These are phyloP conservation scores for Chrysotoxum bicinctum DNA, from an alignment of 2,888 invertebrate genomes.

Conservation along the genomic window DNA sequence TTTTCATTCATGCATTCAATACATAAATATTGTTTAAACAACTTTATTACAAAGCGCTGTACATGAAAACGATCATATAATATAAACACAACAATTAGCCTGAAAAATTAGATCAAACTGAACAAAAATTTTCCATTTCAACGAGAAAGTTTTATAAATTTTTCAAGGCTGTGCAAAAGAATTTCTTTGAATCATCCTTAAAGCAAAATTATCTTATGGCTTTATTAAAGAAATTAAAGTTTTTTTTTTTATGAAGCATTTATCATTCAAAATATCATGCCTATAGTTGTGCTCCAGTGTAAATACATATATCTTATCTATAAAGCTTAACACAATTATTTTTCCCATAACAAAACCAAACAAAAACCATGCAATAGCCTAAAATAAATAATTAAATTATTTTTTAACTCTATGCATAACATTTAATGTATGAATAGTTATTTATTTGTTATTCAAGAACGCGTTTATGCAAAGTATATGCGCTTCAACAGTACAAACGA, in stretches of 20 bases:
- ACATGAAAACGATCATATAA: conserved; percentile 52
- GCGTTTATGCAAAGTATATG: neutral
- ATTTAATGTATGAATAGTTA: neutral
- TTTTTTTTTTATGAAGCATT: neutral
- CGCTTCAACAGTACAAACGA: conserved; percentile 25
- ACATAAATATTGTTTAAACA: neutral
- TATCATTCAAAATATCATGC: neutral
- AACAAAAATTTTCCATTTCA: neutral
- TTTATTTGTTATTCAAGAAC: neutral
- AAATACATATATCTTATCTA: conserved; percentile 4
- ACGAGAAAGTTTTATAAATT: neutral
- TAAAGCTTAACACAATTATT: conserved; percentile 2
- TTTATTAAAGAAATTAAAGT: neutral
- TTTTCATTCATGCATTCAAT: neutral
- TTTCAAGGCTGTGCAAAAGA: conserved; percentile 4
- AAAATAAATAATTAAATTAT: conserved; percentile 26
- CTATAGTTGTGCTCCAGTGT: conserved; percentile 11
- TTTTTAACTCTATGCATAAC: conserved; percentile 1
- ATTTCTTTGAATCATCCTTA: conserved; percentile 17
- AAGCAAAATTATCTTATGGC: neutral
- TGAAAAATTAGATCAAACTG: neutral
- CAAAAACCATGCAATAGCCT: conserved; percentile 74
- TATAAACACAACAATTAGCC: conserved; percentile 4
- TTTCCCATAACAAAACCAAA: conserved; percentile 1
- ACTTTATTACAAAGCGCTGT: neutral